These are phyloP conservation scores for Dinothrombium tinctorium DNA, from an alignment of 1,140 invertebrate genomes.

Conservation along the genomic window DNA sequence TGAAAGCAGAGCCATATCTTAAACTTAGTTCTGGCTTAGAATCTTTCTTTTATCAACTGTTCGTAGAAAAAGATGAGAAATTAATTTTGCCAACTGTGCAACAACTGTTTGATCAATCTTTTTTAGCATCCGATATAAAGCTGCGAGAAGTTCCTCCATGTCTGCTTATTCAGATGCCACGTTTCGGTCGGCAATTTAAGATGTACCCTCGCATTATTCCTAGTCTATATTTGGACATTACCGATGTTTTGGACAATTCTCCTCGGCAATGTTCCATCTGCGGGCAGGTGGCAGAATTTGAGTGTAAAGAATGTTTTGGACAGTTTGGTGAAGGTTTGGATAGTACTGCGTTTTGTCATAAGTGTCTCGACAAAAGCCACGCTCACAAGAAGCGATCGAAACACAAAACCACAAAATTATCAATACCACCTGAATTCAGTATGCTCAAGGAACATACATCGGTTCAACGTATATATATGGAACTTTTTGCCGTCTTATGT, in stretches of 20 bases:
- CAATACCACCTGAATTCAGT: slow-evolving; percentile 44
- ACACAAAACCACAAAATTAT: slow-evolving; percentile 34
- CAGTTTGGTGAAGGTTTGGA: slow-evolving; percentile 28
- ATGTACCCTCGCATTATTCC: slow-evolving; percentile 80
- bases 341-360: slow-evolving; percentile 49
- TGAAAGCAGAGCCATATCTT: slow-evolving; percentile 46
- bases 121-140: slow-evolving; percentile 72
- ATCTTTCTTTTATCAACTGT: slow-evolving; percentile 78
- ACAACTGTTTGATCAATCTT: slow-evolving; percentile 80
- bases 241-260: slow-evolving; percentile 79
- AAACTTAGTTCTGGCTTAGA: slow-evolving; percentile 51
- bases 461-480: slow-evolving; percentile 61
- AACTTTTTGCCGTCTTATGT: slow-evolving; percentile 85
- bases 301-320: slow-evolving; percentile 69
- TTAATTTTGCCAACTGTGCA: slow-evolving; percentile 68
- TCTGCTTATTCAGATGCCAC: slow-evolving; percentile 81
- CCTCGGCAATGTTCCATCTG: slow-evolving; percentile 76
- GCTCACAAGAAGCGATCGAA: slow-evolving; percentile 38
- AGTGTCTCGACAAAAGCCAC: slow-evolving; percentile 47
- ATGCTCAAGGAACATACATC: slow-evolving; percentile 31
- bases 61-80: slow-evolving; percentile 79
- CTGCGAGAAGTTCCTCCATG: slow-evolving; percentile 70
- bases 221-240: slow-evolving; percentile 74
- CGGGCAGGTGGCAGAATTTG: slow-evolving; percentile 57
- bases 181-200: slow-evolving; percentile 90